Conservation (phyloP, 2,797 vertebrate genomes). For the Melanotaenia boesemani region DNA sequence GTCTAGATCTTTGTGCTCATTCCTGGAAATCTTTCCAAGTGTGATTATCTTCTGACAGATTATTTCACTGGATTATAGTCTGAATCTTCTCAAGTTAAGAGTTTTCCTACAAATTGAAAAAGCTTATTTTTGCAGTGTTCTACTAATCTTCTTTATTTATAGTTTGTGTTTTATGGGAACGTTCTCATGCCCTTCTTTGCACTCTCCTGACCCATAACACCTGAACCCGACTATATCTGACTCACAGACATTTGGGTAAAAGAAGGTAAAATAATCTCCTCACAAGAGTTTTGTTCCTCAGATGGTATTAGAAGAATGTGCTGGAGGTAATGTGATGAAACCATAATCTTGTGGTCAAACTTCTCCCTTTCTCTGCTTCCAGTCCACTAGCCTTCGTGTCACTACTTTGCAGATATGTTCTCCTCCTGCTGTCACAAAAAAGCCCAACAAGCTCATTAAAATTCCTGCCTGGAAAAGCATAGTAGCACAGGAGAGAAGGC, state of each 20-base stretch:
- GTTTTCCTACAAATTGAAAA: too few relatives aligned
- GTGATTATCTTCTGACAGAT: too few relatives aligned
- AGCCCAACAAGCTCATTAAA: constrained; percentile 73
- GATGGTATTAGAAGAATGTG: constrained; percentile 29
- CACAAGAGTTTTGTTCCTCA: constrained; percentile 15
- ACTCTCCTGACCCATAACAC: too few relatives aligned
- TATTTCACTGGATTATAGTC: too few relatives aligned
- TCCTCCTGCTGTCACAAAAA: constrained; percentile 54
- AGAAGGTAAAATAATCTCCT: constrained; percentile 14
- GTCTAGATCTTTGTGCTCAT: too few relatives aligned
- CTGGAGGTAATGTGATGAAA: constrained; percentile 38
- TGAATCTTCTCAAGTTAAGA: too few relatives aligned
- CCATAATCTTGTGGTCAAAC: constrained; percentile 21
- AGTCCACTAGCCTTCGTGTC: too few relatives aligned
- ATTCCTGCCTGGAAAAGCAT: constrained; percentile 72
- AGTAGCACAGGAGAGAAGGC: constrained; percentile 54
- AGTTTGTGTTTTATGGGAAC: too few relatives aligned
- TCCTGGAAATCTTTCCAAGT: too few relatives aligned
- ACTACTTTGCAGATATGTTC: constrained; percentile 37
- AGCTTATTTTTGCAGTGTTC: too few relatives aligned
- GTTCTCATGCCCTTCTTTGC: too few relatives aligned
- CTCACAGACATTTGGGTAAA: constrained; percentile 28
- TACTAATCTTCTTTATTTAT: neutral
- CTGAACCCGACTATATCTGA: constrained; percentile 2
- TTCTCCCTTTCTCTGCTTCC: constrained; percentile 1